phyloP scores from a whole-genome alignment of 2,888 invertebrate species.

The Dicyrtoma fusca region DNA sequence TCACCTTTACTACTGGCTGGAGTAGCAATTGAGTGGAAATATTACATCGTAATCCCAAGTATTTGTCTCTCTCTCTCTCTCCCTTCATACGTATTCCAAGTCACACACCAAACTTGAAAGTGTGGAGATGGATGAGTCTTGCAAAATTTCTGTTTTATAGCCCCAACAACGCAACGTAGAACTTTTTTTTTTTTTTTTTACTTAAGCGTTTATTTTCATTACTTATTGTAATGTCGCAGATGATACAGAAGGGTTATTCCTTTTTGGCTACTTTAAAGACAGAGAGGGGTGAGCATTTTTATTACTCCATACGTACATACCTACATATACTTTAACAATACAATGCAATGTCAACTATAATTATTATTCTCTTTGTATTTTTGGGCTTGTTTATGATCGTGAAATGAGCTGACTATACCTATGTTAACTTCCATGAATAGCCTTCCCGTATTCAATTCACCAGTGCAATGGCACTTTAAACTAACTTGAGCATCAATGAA shows the following conservation, averaged over 20 bases:
- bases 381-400: too few relatives aligned
- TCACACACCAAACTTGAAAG: background rate
- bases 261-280: too few relatives aligned
- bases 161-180: conserved; percentile 1
- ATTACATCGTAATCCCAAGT: background rate
- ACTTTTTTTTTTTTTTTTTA: conserved; percentile 17
- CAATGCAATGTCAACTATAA: too few relatives aligned
- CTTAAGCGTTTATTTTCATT: conserved; percentile 29
- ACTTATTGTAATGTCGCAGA: background rate
- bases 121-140: conserved; percentile 14
- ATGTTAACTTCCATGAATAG: background rate
- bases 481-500: too few relatives aligned
- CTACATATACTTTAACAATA: background rate
- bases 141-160: conserved; percentile 29
- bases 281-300: background rate
- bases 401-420: background rate
- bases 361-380: too few relatives aligned
- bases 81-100: background rate
- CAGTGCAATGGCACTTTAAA: too few relatives aligned
- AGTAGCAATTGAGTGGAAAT: background rate
- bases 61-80: background rate
- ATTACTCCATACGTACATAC: background rate
- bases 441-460: background rate
- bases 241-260: too few relatives aligned
- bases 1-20: too few relatives aligned